These are phyloP conservation scores for Sarcophaga carnaria DNA, from an alignment of 2,888 invertebrate species.

Conservation along the genomic window DNA sequence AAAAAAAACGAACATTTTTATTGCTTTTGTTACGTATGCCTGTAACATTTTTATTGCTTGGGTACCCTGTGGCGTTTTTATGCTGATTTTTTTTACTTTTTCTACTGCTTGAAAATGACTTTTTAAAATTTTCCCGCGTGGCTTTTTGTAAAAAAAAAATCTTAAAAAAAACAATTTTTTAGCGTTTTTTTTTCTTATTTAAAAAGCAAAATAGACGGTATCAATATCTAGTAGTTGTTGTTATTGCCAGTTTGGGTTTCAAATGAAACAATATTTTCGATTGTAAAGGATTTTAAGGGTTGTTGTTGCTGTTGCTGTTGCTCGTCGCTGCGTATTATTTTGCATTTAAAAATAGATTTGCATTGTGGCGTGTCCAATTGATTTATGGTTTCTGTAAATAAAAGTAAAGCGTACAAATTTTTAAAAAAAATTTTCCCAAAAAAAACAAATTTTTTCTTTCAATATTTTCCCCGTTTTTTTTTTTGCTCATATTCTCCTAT, in stretches of 20 bases:
- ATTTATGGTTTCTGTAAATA: constrained; percentile 81
- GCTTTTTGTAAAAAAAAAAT: constrained; percentile 58
- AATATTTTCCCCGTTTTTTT: constrained; percentile 35
- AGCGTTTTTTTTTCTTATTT: constrained; percentile 11
- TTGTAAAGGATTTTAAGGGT: constrained; percentile 50
- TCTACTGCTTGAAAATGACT: constrained; percentile 30
- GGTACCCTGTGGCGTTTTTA: constrained; percentile 69
- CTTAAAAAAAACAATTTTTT: constrained; percentile 23
- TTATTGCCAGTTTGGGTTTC: background rate
- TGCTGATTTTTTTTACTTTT: constrained; percentile 50
- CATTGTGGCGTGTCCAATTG: constrained; percentile 81
- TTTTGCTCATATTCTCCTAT: background rate
- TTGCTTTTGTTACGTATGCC: constrained; percentile 68
- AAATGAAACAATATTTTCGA: background rate
- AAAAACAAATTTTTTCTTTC: background rate
- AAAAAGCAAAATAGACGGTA: constrained; percentile 49
- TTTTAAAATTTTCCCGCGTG: constrained; percentile 70
- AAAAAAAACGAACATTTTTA: constrained; percentile 53
- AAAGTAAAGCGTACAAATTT: constrained; percentile 60
- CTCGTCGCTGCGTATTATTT: constrained; percentile 77
- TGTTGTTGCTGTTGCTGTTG: constrained; percentile 49
- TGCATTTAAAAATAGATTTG: constrained; percentile 82
- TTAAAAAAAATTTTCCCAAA: constrained; percentile 18
- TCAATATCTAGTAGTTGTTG: constrained; percentile 60
- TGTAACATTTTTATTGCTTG: constrained; percentile 68